A percentile compares a stretch with the other conserved stretches of the same genome.
These are phyloP conservation scores for Chanos chanos DNA, from an alignment of 2,797 vertebrate species.

Conservation along the genomic window DNA sequence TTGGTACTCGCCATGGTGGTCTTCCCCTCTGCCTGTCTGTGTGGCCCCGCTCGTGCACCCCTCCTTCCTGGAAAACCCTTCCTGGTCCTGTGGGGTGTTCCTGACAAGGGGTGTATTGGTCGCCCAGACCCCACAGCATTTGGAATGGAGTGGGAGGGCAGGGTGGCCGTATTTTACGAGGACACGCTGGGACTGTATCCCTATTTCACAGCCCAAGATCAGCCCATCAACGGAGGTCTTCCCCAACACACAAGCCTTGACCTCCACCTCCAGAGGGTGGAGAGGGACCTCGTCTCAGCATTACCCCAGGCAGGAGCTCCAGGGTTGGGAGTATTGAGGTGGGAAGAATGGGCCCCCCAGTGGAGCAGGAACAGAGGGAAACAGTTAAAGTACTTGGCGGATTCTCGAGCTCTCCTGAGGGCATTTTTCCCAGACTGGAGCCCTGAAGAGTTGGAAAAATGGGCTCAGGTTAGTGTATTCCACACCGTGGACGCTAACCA, in stretches of 20 bases:
- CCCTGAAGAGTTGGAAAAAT: conserved; percentile 69
- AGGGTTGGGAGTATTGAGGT: conserved; percentile 69
- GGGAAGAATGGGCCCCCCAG: conserved; percentile 73
- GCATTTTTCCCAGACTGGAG: conserved; percentile 73
- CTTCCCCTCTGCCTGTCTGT: conserved; percentile 32
- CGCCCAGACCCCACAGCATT: conserved; percentile 62
- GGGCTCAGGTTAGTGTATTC: conserved; percentile 67
- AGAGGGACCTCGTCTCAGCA: conserved; percentile 61
- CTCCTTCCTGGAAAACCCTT: conserved; percentile 74
- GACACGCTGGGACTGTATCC: conserved; percentile 73
- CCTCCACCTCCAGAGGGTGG: conserved; percentile 67
- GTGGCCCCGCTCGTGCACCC: conserved; percentile 62
- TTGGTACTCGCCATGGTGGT: conserved; percentile 13
- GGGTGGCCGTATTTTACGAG: conserved; percentile 70
- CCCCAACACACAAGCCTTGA: conserved; percentile 74
- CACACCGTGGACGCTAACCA: neutral
- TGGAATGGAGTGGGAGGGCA: conserved; percentile 67
- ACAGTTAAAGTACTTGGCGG: conserved; percentile 62
- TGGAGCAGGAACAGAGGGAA: conserved; percentile 69
- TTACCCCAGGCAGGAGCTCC: conserved; percentile 66
- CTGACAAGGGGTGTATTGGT: conserved; percentile 63
- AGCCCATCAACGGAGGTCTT: conserved; percentile 65
- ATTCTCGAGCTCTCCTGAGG: conserved; percentile 64
- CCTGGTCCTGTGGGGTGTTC: conserved; percentile 73
- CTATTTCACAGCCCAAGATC: conserved; percentile 64